Conservation (phyloP, 1,140 invertebrate species). For the Lordiphosa stackelbergi region DNA sequence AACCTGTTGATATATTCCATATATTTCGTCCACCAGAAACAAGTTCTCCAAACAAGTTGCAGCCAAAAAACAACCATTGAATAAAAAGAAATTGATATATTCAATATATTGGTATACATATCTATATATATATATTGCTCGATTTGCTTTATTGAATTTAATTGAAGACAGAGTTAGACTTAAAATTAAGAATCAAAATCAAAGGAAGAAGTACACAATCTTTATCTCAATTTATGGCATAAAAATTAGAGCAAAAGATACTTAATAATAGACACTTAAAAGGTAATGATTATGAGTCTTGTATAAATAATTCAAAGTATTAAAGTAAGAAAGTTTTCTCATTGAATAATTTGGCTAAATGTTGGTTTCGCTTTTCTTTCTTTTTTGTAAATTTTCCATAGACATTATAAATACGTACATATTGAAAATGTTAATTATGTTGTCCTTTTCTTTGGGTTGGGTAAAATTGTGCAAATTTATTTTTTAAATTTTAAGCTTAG, state of each 20-base stretch:
- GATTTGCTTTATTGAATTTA: constrained; percentile 53
- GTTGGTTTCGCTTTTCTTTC: constrained; percentile 1
- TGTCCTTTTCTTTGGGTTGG: constrained; percentile 3
- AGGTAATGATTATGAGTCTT: background rate
- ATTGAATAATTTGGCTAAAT: constrained; percentile 44
- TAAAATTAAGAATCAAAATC: constrained; percentile 48
- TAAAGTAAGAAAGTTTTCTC: background rate
- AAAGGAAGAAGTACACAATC: constrained; percentile 27
- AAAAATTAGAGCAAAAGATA: constrained; percentile 28
- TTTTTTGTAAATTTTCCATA: constrained; percentile 46
- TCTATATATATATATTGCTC: constrained; percentile 41
- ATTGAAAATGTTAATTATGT: constrained; percentile 57
- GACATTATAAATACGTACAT: constrained; percentile 39
- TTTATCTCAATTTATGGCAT: constrained; percentile 10
- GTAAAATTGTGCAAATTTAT: constrained; percentile 66
- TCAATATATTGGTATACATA: constrained; percentile 21
- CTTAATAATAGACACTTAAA: constrained; percentile 18
- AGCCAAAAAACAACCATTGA: constrained; percentile 7
- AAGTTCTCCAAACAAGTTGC: constrained; percentile 10
- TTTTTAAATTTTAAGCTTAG: constrained; percentile 25
- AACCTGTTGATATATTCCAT: background rate
- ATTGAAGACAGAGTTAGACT: constrained; percentile 61
- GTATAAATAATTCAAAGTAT: constrained; percentile 3
- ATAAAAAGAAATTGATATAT: constrained; percentile 9
- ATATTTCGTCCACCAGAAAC: constrained; percentile 1